phyloP scores from a whole-genome alignment of 2,113 vertebrate species.

The Oncorhynchus keta region DNA sequence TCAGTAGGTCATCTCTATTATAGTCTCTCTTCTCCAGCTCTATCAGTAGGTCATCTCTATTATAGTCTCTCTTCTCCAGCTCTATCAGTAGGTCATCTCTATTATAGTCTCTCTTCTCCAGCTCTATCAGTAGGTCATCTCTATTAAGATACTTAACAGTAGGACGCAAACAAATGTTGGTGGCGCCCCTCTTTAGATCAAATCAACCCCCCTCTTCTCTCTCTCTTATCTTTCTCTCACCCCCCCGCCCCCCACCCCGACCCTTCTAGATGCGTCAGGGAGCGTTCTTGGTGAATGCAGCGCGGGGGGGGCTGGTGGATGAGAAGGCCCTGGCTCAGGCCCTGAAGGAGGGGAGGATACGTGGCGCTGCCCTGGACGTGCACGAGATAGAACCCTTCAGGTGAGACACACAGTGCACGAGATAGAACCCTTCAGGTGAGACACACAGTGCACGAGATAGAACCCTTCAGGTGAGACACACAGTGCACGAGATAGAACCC shows the following conservation, averaged over 20 bases:
- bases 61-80: no score
- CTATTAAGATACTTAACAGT: constrained; percentile 13
- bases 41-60: no score
- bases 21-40: no score
- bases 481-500: no score
- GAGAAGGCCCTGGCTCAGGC: constrained; percentile 97
- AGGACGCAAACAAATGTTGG: neutral
- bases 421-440: constrained; percentile 85
- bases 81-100: no score
- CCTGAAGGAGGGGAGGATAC: constrained; percentile 96
- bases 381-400: constrained; percentile 74
- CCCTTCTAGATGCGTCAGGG: constrained; percentile 92
- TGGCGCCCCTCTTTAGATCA: constrained; percentile 35
- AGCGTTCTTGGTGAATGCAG: constrained; percentile 94
- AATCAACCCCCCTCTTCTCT: neutral
- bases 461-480: no score
- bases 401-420: constrained; percentile 78
- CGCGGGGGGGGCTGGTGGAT: constrained; percentile 94
- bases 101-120: no score
- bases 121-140: no score
- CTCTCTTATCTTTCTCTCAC: neutral
- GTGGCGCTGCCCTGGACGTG: constrained; percentile 93
- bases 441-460: no score
- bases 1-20: no score
- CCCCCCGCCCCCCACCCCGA: neutral